Evolutionary conservation across 2,797 vertebrate genomes (phyloP).

Genomic region (Gallinago solitaria): DNA sequence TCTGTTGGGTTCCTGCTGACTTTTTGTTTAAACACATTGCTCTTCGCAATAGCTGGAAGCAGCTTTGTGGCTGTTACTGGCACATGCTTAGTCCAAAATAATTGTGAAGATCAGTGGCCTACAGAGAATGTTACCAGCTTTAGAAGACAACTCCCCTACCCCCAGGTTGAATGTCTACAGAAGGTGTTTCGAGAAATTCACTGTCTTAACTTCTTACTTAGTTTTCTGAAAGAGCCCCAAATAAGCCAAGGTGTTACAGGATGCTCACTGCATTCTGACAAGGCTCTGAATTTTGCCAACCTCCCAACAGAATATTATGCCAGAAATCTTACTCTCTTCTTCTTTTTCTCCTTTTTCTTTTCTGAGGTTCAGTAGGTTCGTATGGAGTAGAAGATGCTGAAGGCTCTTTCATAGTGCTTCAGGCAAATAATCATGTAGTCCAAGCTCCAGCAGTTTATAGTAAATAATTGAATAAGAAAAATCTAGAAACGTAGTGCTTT

Average conservation of each 20-base stretch:
- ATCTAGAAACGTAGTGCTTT: neutral
- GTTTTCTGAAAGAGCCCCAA: neutral
- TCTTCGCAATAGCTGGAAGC: neutral
- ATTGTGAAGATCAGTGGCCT: neutral
- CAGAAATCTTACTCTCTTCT: neutral
- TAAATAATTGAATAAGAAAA: neutral
- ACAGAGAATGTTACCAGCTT: accelerated
- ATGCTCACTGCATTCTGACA: neutral
- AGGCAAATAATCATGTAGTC: neutral
- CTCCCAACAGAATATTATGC: neutral
- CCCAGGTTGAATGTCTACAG: neutral
- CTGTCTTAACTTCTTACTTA: neutral
- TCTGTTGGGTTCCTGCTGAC: neutral
- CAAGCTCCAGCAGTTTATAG: neutral
- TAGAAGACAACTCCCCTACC: neutral
- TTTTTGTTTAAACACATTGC: neutral
- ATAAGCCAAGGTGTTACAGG: neutral
- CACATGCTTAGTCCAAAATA: neutral
- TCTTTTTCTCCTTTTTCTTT: neutral
- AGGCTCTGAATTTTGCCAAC: neutral
- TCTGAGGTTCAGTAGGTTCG: neutral
- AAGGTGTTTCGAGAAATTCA: neutral
- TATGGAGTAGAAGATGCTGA: neutral
- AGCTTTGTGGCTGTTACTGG: neutral
- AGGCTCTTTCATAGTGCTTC: neutral